Base-by-base conservation (phyloP, 2,888 invertebrate species). In the Julus scandinavius region DNA sequence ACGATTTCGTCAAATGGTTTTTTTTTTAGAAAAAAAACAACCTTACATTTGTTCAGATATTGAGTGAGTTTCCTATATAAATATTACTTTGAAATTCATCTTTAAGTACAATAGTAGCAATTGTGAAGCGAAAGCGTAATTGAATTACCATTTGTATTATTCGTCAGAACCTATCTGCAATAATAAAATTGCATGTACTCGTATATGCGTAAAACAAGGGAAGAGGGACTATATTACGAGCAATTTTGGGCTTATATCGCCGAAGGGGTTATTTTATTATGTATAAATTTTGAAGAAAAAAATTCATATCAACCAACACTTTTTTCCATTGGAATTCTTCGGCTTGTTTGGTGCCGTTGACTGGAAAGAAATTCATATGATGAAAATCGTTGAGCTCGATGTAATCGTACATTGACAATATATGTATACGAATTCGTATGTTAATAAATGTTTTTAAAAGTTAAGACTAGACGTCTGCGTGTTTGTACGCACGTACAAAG, bases 41-140 rank as follows among this genome's bases (percentile, higher is more conserved):
- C 7, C 11, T 7, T 5, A 20, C 7, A 72, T 20, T 20, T 29
- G 72, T 72, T 72, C 29, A 17, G 29, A 72, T 72, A 72, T 72
- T 20, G 72, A 72, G 72, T 20, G 20, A 11, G 72, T 29, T 72
- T 20, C 20, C 72, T 20, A 20, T 72, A 72, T 29, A 72, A 72
- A 72, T 72, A 72, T 72, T 72, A 29, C 29, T 72, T 72, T 72
- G 29, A 72, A 72, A 29, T 72, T 72, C 72, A 72, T 72, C 72
- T 29, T 72, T 72, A 20, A 11, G 29, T 11, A 20, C 7, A 29
- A 29, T 11, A 29, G 72, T 72, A 72, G 72, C 72, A 29, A 72
- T 72, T 72, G 72, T 20, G 72, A 72, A 9, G 72, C 29, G 29
- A 2, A 29, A 20, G 20, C 29, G 29, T 72, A 72, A 72, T 72